Base-by-base conservation (phyloP, 37 sponge, comb jelly and placozoan species). In the Halisarca cf. caerulea region DNA sequence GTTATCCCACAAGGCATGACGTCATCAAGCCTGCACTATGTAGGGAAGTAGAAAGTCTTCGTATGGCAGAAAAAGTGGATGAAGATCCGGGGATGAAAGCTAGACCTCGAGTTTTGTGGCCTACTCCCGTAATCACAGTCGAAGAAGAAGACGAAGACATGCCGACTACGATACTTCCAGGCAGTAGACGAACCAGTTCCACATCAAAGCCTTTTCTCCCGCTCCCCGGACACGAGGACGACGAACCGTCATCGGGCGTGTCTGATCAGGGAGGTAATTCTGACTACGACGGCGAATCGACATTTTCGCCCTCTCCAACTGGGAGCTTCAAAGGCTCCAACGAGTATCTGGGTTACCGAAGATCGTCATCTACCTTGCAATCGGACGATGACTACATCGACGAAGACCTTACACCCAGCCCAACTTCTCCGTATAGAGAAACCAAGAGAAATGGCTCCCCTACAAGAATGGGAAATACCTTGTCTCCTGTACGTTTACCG, bases 251-350 rank as follows among this genome's bases (percentile, higher is more conserved):
- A 21, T 81, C 82, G 25, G 82, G 82, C 24, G 34, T 60, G 1
- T 81, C 82, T 4, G 82, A 81, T 34, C 82, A 33, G 27, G 75
- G 75, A 37, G 66, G 28, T 14, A 78, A 27, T 42, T 60, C 53
- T 37, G 62, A 43, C 53, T 87, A 80, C 25, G 94, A 90, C 42
- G 81, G 84, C 36, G 93, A 92, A 59, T 92, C 93, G 6, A 86
- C 86, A 37, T 32, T 86, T 27, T 89, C 93, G 23, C 89, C 89
- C 7, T 90, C 91, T 53, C 51, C 79, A 7, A 41, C 68, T 28
- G 84, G 86, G 37, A 93, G 94, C 66, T 89, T 81, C 66, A 80
- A 62, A 3, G 89, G 70, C n/a, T 58, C 82, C 42, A 28, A 60
- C 28, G 60, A 59, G 25, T 23, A n/a, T 42, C 18, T 84, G 23